Evolutionary conservation across 2,797 vertebrate species (phyloP).

Genomic region (Hydrophis major): DNA sequence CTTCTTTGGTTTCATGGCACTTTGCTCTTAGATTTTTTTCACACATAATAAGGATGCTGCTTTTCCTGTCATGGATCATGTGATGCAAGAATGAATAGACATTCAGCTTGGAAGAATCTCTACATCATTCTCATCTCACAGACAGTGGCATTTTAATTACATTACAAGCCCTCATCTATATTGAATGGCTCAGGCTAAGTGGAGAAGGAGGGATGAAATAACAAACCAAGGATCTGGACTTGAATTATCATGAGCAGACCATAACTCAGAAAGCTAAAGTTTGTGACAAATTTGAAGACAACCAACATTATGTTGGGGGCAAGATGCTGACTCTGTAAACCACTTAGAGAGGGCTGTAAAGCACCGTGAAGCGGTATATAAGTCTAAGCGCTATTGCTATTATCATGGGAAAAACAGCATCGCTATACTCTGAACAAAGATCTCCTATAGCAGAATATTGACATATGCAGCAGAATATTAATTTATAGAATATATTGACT

Average conservation of each 20-base stretch:
- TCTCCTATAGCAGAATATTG: not conserved
- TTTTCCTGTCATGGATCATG: not conserved
- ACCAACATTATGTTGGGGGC: not conserved
- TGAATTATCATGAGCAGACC: not conserved
- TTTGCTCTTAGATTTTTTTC: not conserved
- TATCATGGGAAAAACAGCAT: not conserved
- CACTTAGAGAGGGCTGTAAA: no score
- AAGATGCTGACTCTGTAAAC: no score
- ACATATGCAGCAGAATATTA: not conserved
- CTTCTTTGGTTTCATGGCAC: not conserved
- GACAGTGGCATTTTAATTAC: not conserved
- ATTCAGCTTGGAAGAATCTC: not conserved
- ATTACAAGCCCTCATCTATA: slow-evolving; percentile 26
- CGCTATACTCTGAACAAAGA: not conserved
- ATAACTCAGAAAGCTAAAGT: not conserved
- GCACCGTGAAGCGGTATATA: no score
- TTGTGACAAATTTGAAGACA: not conserved
- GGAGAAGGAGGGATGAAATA: slow-evolving; percentile 27
- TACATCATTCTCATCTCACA: not conserved
- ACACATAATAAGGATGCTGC: not conserved
- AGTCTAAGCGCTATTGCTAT: no score
- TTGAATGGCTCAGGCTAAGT: slow-evolving; percentile 8
- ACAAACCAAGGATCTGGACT: slow-evolving; percentile 6
- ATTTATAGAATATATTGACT: not conserved
- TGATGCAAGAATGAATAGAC: not conserved